These are phyloP conservation scores for Tetanocera ferruginea DNA, from an alignment of 2,888 invertebrate genomes.

Conservation along the genomic window DNA sequence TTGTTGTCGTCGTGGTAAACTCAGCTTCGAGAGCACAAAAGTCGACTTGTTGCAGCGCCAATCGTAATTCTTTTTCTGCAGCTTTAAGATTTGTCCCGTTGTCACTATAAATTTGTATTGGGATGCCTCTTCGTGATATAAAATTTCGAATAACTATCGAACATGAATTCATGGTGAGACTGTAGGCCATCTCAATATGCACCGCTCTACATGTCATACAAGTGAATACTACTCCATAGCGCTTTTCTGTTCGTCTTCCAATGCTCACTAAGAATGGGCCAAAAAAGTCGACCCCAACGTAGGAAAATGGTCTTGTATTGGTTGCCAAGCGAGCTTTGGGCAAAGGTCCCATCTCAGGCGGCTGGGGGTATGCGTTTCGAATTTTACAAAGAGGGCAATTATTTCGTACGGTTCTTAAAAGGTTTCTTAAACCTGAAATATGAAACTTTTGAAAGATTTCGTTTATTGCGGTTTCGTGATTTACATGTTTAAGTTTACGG, in stretches of 20 bases:
- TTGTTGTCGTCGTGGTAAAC: not conserved
- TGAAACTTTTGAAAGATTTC: conserved; percentile 36
- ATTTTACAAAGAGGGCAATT: conserved; percentile 41
- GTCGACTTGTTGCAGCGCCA: not conserved
- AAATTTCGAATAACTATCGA: conserved; percentile 37
- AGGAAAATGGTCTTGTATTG: conserved; percentile 40
- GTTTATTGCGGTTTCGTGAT: conserved; percentile 39
- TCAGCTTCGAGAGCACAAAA: conserved; percentile 12
- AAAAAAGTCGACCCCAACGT: conserved; percentile 42
- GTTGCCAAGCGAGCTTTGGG: conserved; percentile 42
- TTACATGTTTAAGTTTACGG: conserved; percentile 28
- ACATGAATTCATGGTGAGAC: no score
- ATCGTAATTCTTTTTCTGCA: conserved; percentile 29
- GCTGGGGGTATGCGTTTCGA: conserved; percentile 31
- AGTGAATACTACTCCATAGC: conserved; percentile 41
- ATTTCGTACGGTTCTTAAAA: conserved; percentile 39
- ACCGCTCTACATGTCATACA: conserved; percentile 38
- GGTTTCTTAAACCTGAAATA: conserved; percentile 39
- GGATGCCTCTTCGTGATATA: conserved; percentile 22
- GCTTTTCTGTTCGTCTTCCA: conserved; percentile 35
- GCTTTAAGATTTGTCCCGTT: conserved; percentile 33
- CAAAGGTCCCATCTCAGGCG: conserved; percentile 45
- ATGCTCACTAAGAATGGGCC: conserved; percentile 40
- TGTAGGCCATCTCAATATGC: conserved; percentile 35
- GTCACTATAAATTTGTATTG: conserved; percentile 31